These are phyloP conservation scores for Mohoua ochrocephala DNA, from an alignment of 2,113 vertebrate species.

Conservation along the genomic window DNA sequence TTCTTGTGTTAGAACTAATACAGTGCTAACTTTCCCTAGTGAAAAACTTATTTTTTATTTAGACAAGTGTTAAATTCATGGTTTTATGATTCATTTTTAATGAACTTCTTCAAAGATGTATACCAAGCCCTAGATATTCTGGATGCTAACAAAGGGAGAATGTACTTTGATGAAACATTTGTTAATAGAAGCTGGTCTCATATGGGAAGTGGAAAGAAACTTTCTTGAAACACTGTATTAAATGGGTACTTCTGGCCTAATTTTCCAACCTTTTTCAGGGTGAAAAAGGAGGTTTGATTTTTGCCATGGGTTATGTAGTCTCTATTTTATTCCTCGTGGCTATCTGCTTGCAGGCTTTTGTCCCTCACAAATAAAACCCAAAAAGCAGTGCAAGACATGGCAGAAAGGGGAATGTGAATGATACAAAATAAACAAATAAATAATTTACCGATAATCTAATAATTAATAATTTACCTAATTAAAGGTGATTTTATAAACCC, in stretches of 20 bases:
- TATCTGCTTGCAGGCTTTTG: neutral
- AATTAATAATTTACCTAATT: neutral
- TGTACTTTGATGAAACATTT: neutral
- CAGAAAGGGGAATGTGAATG: neutral
- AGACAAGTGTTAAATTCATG: conserved; percentile 2
- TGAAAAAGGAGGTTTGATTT: neutral
- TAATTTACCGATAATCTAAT: neutral
- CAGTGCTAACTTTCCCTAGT: neutral
- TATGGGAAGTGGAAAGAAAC: neutral
- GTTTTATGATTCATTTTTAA: conserved; percentile 12
- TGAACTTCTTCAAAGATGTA: neutral
- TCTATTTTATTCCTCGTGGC: neutral
- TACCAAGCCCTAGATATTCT: neutral
- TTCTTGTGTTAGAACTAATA: neutral
- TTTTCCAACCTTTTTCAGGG: neutral
- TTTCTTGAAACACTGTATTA: neutral
- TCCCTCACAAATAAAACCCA: neutral
- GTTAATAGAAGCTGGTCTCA: neutral
- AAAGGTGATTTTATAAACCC: neutral
- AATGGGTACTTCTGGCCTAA: neutral
- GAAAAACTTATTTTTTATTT: conserved; percentile 18
- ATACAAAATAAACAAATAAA: neutral
- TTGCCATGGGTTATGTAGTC: neutral
- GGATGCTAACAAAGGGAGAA: neutral
- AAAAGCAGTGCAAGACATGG: neutral